Percentiles rank a stretch among this genome's conserved stretches.
These are phyloP conservation scores for Isurus oxyrinchus DNA, from an alignment of 2,113 vertebrate species.

Conservation along the genomic window DNA sequence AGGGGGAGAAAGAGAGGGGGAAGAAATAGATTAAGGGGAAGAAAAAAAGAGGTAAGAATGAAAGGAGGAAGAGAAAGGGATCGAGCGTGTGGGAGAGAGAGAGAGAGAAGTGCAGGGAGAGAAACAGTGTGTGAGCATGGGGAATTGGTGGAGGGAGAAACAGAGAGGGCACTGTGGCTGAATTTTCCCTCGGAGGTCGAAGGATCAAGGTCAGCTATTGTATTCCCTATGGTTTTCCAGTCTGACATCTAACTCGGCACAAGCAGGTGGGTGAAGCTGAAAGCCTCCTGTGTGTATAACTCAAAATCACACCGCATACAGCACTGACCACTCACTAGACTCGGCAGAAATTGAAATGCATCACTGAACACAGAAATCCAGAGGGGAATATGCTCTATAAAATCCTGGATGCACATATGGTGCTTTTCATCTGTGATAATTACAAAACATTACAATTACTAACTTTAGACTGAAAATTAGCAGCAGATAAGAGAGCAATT, in stretches of 20 bases:
- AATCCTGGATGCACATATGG: not conserved
- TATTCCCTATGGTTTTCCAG: too few relatives aligned
- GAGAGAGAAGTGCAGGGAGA: not conserved
- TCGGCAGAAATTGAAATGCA: not conserved
- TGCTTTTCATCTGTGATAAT: not conserved
- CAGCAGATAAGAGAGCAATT: not conserved
- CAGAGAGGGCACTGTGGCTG: too few relatives aligned
- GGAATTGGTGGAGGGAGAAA: too few relatives aligned
- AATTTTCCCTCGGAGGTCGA: too few relatives aligned
- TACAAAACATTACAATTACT: not conserved
- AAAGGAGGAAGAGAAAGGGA: not conserved
- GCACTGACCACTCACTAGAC: not conserved
- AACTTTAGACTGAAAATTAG: not conserved
- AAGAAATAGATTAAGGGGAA: not conserved
- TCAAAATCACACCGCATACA: not conserved
- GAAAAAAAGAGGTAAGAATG: not conserved
- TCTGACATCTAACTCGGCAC: not conserved
- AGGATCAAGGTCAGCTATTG: too few relatives aligned
- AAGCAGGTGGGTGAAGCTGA: not conserved
- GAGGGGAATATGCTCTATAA: not conserved
- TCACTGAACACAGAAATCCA: not conserved
- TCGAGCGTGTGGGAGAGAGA: not conserved
- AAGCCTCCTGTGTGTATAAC: not conserved
- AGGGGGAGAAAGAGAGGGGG: too few relatives aligned
- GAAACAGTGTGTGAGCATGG: too few relatives aligned